Base-by-base conservation (phyloP, 2,888 invertebrate genomes). In the Magallana nippona region DNA sequence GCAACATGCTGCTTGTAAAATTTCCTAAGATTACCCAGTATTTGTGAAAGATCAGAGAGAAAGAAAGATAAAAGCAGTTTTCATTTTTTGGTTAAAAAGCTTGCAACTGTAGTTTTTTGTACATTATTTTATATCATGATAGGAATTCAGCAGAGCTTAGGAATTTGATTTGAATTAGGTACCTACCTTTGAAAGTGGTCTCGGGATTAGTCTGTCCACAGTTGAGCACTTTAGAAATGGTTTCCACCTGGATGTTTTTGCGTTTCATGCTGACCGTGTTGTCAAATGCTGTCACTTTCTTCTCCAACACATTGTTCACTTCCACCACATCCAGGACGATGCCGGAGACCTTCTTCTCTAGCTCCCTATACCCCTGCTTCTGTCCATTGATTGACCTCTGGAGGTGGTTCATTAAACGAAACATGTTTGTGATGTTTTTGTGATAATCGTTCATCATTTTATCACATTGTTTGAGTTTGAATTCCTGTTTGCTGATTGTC, bases 281-380 rank as follows among this genome's bases (percentile, higher is more conserved):
- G 44, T 89, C 86, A 27, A 81, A 77, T 2, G 85, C 85, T 1
- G 91, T 87, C 13, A 89, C 85, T 80, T 90, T 90, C 82, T 91
- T 89, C 13, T 90, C 88, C 13, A 92, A 84, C 57, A 91, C 89
- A 80, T 91, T 91, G 86, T 91, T 92, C 13, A 93, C 91, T 87
- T 93, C 93, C 8, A 91, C 91, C 56, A 93, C 91, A 81, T 93
- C 92, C 81, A 93, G 86, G 88, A 93, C 91, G 19, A 93, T 91
- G 79, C 91, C 91, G 44, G 92, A 91, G 80, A 93, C 85, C 87
- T 93, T 93, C 82, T 91, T 89, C 86, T 93, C 93, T 55, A 93
- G 86, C 80, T 91, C 89, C 13, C 88, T 85, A 82, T 89, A 91
- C 63, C 89, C 89, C 63, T 83, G 83, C 55, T 88, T 85, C 82